Conservation (phyloP, 2,797 vertebrate species). For the Gallinago nigripennis region DNA sequence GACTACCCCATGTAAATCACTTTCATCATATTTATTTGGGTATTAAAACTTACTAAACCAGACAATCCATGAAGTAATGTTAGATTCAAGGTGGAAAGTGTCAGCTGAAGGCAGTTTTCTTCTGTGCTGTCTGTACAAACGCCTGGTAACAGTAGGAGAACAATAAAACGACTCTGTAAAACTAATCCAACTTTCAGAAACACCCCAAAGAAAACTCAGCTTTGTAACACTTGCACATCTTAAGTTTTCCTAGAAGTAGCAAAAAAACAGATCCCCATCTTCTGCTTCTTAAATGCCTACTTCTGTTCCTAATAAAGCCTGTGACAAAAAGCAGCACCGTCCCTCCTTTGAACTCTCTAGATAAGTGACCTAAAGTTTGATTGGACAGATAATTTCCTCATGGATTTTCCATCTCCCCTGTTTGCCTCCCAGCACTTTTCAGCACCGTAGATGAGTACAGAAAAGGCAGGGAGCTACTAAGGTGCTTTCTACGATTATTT, state of each 20-base stretch:
- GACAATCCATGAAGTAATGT: background rate
- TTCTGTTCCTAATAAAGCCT: background rate
- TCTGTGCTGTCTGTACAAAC: background rate
- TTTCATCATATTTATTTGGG: background rate
- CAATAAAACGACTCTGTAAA: background rate
- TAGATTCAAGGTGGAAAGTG: background rate
- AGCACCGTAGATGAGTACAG: background rate
- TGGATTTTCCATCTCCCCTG: background rate
- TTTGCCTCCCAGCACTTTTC: background rate
- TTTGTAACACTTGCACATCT: background rate
- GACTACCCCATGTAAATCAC: background rate
- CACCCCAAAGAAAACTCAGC: background rate
- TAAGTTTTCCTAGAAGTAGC: background rate
- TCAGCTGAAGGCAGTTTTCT: conserved; percentile 1
- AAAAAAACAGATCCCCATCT: background rate
- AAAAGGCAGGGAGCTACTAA: background rate
- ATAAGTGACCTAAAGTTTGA: background rate
- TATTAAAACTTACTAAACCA: background rate
- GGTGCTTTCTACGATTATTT: background rate
- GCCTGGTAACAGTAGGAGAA: background rate
- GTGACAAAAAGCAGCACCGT: background rate
- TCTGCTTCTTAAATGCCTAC: background rate
- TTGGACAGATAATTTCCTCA: background rate
- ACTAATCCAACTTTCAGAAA: conserved; percentile 4
- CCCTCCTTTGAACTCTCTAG: background rate